Conservation (phyloP, 2,113 vertebrate genomes). For the Zapornia atra region DNA sequence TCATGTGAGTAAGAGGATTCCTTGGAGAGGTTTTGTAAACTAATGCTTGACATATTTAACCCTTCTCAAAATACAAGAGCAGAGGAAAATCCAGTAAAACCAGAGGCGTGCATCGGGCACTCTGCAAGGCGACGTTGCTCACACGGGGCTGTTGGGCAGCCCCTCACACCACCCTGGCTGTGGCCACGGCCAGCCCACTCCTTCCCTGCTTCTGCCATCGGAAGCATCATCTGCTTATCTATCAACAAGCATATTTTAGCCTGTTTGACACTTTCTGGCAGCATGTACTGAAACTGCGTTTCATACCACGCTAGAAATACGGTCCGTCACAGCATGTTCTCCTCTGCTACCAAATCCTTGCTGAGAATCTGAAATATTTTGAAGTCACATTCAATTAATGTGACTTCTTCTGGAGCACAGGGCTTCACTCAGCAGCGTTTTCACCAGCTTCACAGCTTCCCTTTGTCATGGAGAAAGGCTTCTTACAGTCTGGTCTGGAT, state of each 20-base stretch:
- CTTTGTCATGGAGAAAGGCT: neutral
- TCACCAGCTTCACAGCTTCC: neutral
- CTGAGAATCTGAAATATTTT: slow-evolving; percentile 14
- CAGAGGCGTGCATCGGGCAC: neutral
- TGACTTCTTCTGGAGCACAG: neutral
- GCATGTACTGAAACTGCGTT: neutral
- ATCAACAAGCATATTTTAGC: neutral
- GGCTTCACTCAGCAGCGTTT: neutral
- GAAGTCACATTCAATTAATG: neutral
- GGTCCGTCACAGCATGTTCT: neutral
- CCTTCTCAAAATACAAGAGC: neutral
- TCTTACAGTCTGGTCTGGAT: neutral
- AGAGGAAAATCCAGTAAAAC: neutral
- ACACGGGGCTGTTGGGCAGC: neutral
- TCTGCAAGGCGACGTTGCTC: neutral
- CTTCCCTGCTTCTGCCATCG: neutral
- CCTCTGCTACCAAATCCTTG: slow-evolving; percentile 2
- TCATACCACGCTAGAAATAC: neutral
- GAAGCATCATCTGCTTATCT: neutral
- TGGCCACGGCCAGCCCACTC: accelerated
- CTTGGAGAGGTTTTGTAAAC: slow-evolving; percentile 6
- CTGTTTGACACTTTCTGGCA: neutral
- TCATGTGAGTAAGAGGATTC: slow-evolving; percentile 49
- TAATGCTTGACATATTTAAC: slow-evolving; percentile 18
- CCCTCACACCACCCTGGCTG: neutral